These are phyloP conservation scores for Pterostichus madidus DNA, from an alignment of 2,888 invertebrate genomes.

Conservation along the genomic window DNA sequence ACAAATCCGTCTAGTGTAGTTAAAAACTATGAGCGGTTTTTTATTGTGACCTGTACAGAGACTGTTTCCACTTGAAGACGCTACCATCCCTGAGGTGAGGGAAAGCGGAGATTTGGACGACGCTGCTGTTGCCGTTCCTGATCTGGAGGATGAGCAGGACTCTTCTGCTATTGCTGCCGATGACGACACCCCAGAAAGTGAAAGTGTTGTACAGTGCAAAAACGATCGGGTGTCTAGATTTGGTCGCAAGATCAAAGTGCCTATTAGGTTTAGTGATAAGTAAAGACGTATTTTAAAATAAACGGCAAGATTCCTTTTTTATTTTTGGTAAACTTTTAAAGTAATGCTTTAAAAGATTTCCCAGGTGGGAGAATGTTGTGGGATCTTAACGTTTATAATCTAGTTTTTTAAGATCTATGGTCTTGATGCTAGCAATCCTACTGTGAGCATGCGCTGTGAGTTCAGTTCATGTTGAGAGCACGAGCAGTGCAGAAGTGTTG, in stretches of 20 bases:
- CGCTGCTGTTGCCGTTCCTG: neutral
- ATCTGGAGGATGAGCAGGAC: neutral
- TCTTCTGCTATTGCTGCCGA: neutral
- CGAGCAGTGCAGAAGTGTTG: too few relatives aligned
- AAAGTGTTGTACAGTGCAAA: slow-evolving; percentile 18
- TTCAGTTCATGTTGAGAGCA: too few relatives aligned
- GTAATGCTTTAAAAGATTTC: neutral
- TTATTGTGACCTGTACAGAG: slow-evolving; percentile 28
- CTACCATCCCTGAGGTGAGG: neutral
- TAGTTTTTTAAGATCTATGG: too few relatives aligned
- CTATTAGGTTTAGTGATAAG: neutral
- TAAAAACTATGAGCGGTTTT: slow-evolving; percentile 20
- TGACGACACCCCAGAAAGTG: neutral
- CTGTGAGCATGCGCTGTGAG: too few relatives aligned
- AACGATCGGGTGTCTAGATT: neutral
- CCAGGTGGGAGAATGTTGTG: slow-evolving; percentile 22
- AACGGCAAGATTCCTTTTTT: neutral
- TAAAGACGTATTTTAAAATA: slow-evolving; percentile 8
- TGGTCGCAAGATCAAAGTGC: slow-evolving; percentile 17
- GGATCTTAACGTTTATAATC: slow-evolving; percentile 20
- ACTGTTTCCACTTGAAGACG: slow-evolving; percentile 23
- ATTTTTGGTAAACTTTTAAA: slow-evolving; percentile 8
- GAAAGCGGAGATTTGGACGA: neutral
- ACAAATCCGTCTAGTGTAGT: slow-evolving; percentile 16
- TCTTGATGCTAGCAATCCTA: too few relatives aligned